These are phyloP conservation scores for Agrotis exclamationis DNA, from an alignment of 2,888 invertebrate genomes.

Conservation along the genomic window DNA sequence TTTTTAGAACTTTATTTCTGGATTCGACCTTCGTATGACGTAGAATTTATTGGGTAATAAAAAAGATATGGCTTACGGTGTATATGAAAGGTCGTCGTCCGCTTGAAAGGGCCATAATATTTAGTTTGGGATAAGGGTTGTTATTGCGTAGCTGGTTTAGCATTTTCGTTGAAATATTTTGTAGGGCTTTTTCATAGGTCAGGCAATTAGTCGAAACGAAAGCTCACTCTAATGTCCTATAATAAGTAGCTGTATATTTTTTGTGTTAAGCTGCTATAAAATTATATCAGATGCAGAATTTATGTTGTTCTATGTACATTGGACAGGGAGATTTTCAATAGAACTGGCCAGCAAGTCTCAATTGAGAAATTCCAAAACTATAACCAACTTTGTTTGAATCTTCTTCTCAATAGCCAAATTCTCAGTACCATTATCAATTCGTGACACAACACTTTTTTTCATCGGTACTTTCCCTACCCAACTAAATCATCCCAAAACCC, in stretches of 20 bases:
- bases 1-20: slow-evolving; percentile 14
- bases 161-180: not conserved
- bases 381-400: no score
- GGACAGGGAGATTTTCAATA: no score
- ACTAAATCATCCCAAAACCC: not conserved
- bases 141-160: not conserved
- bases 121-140: not conserved
- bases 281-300: no score
- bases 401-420: not conserved
- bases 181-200: not conserved
- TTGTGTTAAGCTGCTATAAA: no score
- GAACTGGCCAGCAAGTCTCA: no score
- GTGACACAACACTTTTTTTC: not conserved
- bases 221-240: no score
- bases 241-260: no score
- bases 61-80: not conserved
- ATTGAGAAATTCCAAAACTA: no score
- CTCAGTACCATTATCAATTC: not conserved
- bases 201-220: not conserved
- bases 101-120: not conserved
- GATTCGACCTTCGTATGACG: not conserved
- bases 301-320: no score
- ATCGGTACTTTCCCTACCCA: not conserved
- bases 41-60: slow-evolving; percentile 1
- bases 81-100: not conserved